Conservation (phyloP, 1,140 invertebrate species). For the Drosophila novamexicana region DNA sequence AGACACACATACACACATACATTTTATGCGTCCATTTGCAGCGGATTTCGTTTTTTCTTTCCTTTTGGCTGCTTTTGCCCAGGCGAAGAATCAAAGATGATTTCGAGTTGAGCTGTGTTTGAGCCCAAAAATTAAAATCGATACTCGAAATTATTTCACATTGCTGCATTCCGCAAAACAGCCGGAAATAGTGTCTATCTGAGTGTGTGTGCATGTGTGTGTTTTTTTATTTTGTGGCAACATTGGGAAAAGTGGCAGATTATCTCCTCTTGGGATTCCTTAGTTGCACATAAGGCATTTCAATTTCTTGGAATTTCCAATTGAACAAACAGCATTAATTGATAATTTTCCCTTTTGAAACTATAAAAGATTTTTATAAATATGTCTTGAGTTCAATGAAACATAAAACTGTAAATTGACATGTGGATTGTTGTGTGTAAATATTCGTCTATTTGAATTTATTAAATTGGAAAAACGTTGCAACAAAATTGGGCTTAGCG, state of each 20-base stretch:
- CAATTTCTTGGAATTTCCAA: constrained; percentile 19
- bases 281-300: constrained; percentile 9
- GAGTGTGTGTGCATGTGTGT: neutral
- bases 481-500: no score
- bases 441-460: no score
- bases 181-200: constrained; percentile 16
- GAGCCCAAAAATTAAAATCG: constrained; percentile 43
- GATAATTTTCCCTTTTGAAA: neutral
- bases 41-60: constrained; percentile 16
- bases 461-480: no score
- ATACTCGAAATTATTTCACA: constrained; percentile 51
- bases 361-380: no score
- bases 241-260: constrained; percentile 12
- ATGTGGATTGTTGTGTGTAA: no score
- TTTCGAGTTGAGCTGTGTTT: constrained; percentile 35
- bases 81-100: constrained; percentile 11
- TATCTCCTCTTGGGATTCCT: constrained; percentile 3
- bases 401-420: no score
- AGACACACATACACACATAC: neutral
- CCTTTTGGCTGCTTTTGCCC: neutral
- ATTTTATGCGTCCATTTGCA: constrained; percentile 32
- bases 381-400: no score
- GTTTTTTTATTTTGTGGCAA: neutral
- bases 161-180: constrained; percentile 28
- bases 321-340: constrained; percentile 11